Conservation (phyloP, 2,113 vertebrate species). For the Typhlomys cinereus region DNA sequence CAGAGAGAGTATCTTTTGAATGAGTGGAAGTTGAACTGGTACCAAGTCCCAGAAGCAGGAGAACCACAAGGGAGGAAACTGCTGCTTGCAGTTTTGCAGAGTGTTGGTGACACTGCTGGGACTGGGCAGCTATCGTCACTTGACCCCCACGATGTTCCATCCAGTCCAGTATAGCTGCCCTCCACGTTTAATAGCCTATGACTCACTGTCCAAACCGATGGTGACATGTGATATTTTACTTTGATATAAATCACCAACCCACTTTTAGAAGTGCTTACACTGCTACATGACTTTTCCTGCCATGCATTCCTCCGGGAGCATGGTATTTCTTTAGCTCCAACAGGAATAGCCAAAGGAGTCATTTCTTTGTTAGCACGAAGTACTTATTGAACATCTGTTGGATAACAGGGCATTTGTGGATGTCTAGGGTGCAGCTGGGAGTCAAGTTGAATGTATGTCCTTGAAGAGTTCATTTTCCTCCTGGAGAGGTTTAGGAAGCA, state of each 20-base stretch:
- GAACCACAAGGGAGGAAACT: neutral
- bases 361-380: conserved; percentile 11
- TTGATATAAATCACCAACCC: conserved; percentile 68
- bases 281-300: neutral
- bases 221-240: conserved; percentile 65
- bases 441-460: conserved; percentile 9
- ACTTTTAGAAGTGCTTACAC: conserved; percentile 65
- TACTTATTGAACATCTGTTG: conserved; percentile 43
- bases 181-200: conserved; percentile 46
- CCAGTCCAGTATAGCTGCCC: conserved; percentile 55
- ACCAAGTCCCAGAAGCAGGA: neutral
- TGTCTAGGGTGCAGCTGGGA: neutral
- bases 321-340: conserved; percentile 50
- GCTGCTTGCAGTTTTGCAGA: neutral
- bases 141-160: neutral
- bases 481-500: neutral
- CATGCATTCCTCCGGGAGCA: conserved; percentile 25
- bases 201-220: conserved; percentile 67
- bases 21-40: neutral
- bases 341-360: neutral
- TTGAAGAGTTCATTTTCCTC: neutral
- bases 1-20: conserved; percentile 8
- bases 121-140: neutral
- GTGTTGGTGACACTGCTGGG: neutral
- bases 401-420: neutral